A percentile compares a stretch with the other conserved stretches of the same genome.
phyloP scores from a whole-genome alignment of 2,888 invertebrate genomes.

The Belgica antarctica region DNA sequence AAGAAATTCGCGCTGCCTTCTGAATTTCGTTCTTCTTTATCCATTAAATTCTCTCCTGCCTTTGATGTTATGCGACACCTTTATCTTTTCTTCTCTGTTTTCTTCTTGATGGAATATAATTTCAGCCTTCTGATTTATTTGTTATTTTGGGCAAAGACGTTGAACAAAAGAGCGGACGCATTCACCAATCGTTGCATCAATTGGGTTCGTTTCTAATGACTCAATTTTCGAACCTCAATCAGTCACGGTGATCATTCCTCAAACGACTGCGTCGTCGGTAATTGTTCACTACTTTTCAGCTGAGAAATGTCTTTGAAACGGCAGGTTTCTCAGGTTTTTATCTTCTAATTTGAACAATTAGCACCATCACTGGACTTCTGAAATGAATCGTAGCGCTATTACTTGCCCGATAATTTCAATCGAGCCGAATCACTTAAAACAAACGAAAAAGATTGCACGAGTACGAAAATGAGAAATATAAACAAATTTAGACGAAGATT shows the following conservation, averaged over 20 bases:
- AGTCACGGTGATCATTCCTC: neutral
- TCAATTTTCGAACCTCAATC: too few species aligned
- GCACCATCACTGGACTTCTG: neutral
- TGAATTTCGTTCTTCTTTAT: conserved; percentile 1
- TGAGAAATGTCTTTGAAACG: neutral
- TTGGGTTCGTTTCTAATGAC: conserved; percentile 5
- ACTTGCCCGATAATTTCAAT: neutral
- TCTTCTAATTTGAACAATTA: neutral
- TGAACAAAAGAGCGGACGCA: conserved; percentile 11
- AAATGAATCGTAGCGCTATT: conserved; percentile 5
- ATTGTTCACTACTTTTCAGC: neutral
- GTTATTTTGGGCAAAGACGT: neutral
- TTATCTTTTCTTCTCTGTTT: neutral
- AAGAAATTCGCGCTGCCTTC: neutral
- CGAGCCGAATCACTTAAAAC: conserved; percentile 3
- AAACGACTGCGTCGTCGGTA: neutral
- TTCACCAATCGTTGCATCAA: conserved; percentile 13
- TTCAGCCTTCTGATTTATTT: neutral
- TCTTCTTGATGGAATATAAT: neutral
- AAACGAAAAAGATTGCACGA: neutral
- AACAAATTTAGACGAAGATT: neutral
- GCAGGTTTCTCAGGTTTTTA: conserved; percentile 2
- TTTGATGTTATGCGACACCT: conserved; percentile 23
- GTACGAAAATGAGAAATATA: neutral
- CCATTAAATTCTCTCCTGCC: neutral